Percentiles rank a stretch among this genome's conserved stretches.
phyloP scores from a whole-genome alignment of 2,113 vertebrate species.

The Eretmodus cyanostictus region DNA sequence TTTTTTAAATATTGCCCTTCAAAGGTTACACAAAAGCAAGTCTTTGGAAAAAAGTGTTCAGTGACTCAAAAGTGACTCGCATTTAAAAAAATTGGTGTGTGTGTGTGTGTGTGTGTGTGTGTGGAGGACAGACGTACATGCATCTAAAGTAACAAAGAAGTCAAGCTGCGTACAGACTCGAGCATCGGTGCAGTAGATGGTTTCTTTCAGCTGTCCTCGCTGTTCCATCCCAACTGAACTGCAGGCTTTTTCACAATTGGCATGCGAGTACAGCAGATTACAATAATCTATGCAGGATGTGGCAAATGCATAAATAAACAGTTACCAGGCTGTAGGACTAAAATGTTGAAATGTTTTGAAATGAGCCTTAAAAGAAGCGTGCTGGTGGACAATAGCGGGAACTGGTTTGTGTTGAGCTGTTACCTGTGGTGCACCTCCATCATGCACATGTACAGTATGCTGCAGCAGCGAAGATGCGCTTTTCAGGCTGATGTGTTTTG shows the following conservation, averaged over 20 bases:
- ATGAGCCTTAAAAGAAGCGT: neutral
- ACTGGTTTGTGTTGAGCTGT: neutral
- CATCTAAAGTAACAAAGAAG: neutral
- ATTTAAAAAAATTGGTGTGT: neutral
- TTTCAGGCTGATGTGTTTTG: neutral
- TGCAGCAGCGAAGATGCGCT: neutral
- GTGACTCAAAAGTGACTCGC: neutral
- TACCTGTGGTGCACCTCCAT: neutral
- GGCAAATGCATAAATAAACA: neutral
- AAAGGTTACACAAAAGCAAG: neutral
- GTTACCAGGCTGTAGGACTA: neutral
- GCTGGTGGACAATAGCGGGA: neutral
- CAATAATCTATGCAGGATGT: neutral
- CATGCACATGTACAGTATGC: neutral
- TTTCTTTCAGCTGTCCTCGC: neutral
- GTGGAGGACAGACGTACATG: neutral
- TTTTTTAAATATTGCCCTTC: neutral
- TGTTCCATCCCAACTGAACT: neutral
- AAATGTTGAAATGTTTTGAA: neutral
- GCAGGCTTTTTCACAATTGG: neutral
- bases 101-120: neutral
- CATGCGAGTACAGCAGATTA: neutral
- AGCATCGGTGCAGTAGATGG: neutral
- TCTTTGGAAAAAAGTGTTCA: neutral
- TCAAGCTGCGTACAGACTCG: neutral